phyloP scores from a whole-genome alignment of 2,113 vertebrate species.

The Sylvilagus bachmani region DNA sequence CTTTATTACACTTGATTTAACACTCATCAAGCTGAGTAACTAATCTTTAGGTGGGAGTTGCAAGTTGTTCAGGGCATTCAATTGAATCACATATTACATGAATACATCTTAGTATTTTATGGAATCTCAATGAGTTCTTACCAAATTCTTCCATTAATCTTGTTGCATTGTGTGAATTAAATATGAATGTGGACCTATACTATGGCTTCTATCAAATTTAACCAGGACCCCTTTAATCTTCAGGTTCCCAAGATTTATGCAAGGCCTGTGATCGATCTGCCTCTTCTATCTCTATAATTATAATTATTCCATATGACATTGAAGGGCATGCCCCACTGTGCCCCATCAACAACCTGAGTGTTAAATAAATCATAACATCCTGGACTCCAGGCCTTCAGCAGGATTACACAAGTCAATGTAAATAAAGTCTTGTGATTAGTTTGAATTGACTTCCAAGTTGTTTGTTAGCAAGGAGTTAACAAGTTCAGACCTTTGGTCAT shows the following conservation, averaged over 20 bases:
- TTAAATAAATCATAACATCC: conserved; percentile 95
- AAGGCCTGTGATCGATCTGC: neutral
- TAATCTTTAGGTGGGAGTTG: neutral
- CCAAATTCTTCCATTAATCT: neutral
- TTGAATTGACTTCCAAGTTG: conserved; percentile 85
- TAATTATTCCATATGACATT: conserved; percentile 90
- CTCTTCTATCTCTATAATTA: conserved; percentile 91
- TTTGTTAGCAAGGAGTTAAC: conserved; percentile 87
- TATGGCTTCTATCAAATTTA: neutral
- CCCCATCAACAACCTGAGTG: conserved; percentile 89
- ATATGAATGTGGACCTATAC: neutral
- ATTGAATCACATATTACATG: neutral
- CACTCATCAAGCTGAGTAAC: neutral
- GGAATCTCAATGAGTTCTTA: neutral
- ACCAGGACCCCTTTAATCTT: neutral
- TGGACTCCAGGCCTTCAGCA: conserved; percentile 90
- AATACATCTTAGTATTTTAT: neutral
- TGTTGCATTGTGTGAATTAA: neutral
- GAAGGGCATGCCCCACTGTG: conserved; percentile 93
- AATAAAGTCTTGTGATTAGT: conserved; percentile 85
- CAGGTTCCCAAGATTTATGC: neutral
- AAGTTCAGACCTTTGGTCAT: conserved; percentile 85
- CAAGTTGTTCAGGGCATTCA: neutral
- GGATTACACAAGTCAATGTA: conserved; percentile 85
- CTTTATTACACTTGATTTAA: conserved; percentile 34